Base-by-base conservation (phyloP, 2,888 invertebrate species). In the Chrysotoxum bicinctum region DNA sequence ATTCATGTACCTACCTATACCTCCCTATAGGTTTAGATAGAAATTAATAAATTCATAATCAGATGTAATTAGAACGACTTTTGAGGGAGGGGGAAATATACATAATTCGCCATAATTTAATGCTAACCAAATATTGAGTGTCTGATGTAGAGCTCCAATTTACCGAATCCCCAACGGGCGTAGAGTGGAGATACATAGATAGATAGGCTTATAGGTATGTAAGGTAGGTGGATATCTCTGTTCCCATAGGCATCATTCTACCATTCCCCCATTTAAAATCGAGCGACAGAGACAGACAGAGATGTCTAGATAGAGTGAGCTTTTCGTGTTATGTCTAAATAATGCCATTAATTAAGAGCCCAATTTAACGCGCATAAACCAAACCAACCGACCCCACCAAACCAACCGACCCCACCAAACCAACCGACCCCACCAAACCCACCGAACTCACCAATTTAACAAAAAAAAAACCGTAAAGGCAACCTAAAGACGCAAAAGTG, bases 341-440 rank as follows among this genome's bases (percentile, higher is more conserved):
- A 88, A 88, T 87, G 86, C 73, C 80, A 87, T 88, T 88, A 88
- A 88, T 88, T 88, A 88, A 79, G 87, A 87, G 88, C 88, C 88
- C 88, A 88, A 88, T 88, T 88, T 88, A 88, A 88, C 88, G 77
- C 85, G 85, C 84, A 88, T 87, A 88, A 87, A 83, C 66, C 35
- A 81, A 35, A 37, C 10, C 43, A 12, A 50, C 37, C 32, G n/a
- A 45, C 32, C 19, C 40, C 16, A 16, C 60, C 23, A 6, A 48
- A 23, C 1, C 5, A 48, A 48, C 10, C 32, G n/a, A 45, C 32
- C 19, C 40, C 16, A 16, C 60, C 23, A 6, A 48, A 23, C 1
- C 5, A 48, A 48, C 10, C n/a, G n/a, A n/a, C n/a, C n/a, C n/a
- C n/a, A 83, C 66, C 35, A 81, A 35, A 37, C 10, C 43, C 8